A percentile compares a stretch with the other conserved stretches of the same genome.
Conservation (phyloP, 2,797 vertebrate species). For the Periophthalmus magnuspinnatus region DNA sequence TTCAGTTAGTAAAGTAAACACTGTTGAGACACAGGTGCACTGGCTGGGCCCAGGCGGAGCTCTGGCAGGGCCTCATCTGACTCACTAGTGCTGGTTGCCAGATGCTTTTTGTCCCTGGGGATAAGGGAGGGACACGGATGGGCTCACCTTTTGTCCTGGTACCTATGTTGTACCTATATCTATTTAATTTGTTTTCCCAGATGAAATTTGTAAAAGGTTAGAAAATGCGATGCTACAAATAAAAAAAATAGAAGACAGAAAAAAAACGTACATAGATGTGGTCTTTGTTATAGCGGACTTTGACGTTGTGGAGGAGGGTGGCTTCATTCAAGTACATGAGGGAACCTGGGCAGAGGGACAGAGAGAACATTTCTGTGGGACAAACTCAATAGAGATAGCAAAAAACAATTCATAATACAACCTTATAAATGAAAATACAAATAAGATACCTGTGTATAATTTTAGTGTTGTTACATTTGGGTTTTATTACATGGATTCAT, state of each 20-base stretch:
- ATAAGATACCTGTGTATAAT: not conserved
- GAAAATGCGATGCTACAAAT: not conserved
- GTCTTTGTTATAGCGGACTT: conserved; percentile 95
- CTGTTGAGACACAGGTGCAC: no score
- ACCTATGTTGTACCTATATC: conserved; percentile 2
- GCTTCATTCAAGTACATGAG: conserved; percentile 99
- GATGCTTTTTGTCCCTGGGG: conserved; percentile 43
- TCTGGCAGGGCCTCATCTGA: not conserved
- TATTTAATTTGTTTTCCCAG: not conserved
- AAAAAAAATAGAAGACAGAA: not conserved
- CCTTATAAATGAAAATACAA: not conserved
- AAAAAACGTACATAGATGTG: conserved; percentile 91
- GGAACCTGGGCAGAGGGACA: conserved; percentile 79
- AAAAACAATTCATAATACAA: not conserved
- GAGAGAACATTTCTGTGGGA: not conserved
- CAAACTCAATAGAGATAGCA: not conserved
- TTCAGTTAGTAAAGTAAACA: not conserved
- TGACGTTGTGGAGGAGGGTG: conserved; percentile 95
- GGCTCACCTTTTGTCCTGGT: conserved; percentile 28
- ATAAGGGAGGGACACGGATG: conserved; percentile 26
- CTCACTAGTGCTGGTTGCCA: conserved; percentile 51
- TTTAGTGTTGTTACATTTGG: not conserved
- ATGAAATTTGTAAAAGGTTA: not conserved
- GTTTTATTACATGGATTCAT: not conserved
- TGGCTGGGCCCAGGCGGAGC: no score